Conservation (phyloP, 2,888 invertebrate genomes). For the Nemapogon koenigi region DNA sequence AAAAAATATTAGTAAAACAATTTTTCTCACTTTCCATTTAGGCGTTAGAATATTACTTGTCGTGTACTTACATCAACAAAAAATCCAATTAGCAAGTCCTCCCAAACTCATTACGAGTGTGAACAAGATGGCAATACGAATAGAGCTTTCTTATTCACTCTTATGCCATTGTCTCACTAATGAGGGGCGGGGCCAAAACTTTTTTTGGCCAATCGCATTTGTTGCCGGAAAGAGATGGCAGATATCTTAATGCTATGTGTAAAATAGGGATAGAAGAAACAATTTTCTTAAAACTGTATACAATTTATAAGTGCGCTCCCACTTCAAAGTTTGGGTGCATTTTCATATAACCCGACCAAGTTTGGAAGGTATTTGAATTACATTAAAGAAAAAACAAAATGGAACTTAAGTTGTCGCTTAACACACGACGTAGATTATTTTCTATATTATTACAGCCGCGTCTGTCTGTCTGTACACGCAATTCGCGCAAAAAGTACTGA, state of each 20-base stretch:
- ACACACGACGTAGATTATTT: too few species aligned
- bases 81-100: neutral
- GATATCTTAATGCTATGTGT: constrained; percentile 16
- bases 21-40: too few species aligned
- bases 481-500: too few species aligned
- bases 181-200: constrained; percentile 33
- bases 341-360: neutral
- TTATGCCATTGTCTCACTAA: constrained; percentile 30
- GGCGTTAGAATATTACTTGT: neutral
- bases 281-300: constrained; percentile 23
- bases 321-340: constrained; percentile 3
- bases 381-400: neutral
- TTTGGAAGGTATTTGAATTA: neutral
- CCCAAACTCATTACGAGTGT: constrained; percentile 1
- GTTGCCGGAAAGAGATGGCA: constrained; percentile 23
- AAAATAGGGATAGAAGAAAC: constrained; percentile 21
- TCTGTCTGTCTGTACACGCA: too few species aligned
- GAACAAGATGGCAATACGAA: constrained; percentile 1
- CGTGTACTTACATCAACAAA: too few species aligned
- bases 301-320: neutral
- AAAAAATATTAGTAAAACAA: too few species aligned
- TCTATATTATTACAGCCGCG: too few species aligned
- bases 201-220: constrained; percentile 33
- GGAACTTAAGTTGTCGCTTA: neutral
- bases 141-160: constrained; percentile 21